Evolutionary conservation across 2,888 invertebrate genomes (phyloP), one percentile per base, ranked within the genome.

Genomic region (Leptinotarsa tumamoca): DNA sequence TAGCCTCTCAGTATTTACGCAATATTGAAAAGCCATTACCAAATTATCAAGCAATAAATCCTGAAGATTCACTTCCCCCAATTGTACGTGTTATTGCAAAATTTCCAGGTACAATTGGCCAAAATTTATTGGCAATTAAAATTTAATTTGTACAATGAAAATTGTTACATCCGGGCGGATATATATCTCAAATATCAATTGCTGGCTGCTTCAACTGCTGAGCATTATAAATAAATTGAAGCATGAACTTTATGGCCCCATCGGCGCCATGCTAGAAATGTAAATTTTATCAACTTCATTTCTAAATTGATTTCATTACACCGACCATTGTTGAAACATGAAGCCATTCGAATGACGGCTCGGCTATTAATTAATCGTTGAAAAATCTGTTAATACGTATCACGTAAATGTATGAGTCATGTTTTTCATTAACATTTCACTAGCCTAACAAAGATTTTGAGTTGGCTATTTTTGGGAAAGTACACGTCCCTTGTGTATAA

Each of bases 81-180:
- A 68, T 68, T 56, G 67, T 52, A 61, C 58, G 69, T 66, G 76
- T 71, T 77, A 77, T 74, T 74, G 68, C 74, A 68, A 68, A 77
- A 77, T 77, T 73, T 74, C 66, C 76, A 77, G 76, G 76, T 77
- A 77, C 72, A 77, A 77, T 77, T 71, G 74, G 56, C 67, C 74
- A 18, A 68, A 67, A 77, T 77, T 77, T 77, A 77, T 77, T 54
- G 72, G 68, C 77, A 77, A 77, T 77, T 77, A 77, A 66, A 77
- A 72, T 77, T 77, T 74, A 77, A 77, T 77, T 77, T 61, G 74
- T 69, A 66, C 71, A 71, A 72, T 74, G 74, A 72, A 77, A 74
- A 77, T 69, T 74, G 77, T 72, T 69, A 77, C 77, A 69, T 69
- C 72, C 58, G 52, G 56, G 61, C 67, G 68, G 68, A 58, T 52